Base-by-base conservation (phyloP, 2,888 invertebrate species). In the Smittia aterrima region DNA sequence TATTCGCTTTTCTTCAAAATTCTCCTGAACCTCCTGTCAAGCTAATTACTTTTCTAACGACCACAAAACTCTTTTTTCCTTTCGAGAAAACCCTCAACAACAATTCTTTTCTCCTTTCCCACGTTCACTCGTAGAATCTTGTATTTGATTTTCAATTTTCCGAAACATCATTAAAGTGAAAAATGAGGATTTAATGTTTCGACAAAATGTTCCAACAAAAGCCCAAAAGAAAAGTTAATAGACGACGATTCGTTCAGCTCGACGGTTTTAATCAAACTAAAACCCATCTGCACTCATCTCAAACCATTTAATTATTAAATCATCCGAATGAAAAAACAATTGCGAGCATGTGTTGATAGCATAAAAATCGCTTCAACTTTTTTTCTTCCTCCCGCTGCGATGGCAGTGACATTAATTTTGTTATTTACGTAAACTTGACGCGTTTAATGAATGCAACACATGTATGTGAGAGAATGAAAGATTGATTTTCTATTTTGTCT, bases 281-380 rank as follows among this genome's bases (percentile, higher is more conserved):
- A 64, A 64, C 13, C 54, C 70, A 70, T 70, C 70, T 70, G 70
- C 20, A 70, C 41, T 70, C 47, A 70, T 27, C 53, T 41, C 70
- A 70, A 54, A 22, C 47, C 70, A 70, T 70, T 70, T 47, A 70
- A 70, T 70, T 47, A 70, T 70, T 70, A 70, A 70, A 70, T 70
- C 70, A 70, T 70, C 53, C 54, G 70, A 22, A 70, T 9, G 25
- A 70, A 54, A 70, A 70, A 67, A n/a, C 54, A 25, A 41, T 70
- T 32, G 67, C 47, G 70, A 27, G 22, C 22, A 27, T 70, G 70
- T 18, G 27, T 6, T 24, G 64, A 64, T 64, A 64, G 25, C 27
- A 13, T n/a, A 25, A 64, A 64, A 64, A 64, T 9, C 6, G 64
- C 64, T 24, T 6, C 16, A 27, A 64, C 25, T 27, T n/a, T 6